Conservation (phyloP, 2,888 invertebrate genomes). For the Fragum fragum region DNA sequence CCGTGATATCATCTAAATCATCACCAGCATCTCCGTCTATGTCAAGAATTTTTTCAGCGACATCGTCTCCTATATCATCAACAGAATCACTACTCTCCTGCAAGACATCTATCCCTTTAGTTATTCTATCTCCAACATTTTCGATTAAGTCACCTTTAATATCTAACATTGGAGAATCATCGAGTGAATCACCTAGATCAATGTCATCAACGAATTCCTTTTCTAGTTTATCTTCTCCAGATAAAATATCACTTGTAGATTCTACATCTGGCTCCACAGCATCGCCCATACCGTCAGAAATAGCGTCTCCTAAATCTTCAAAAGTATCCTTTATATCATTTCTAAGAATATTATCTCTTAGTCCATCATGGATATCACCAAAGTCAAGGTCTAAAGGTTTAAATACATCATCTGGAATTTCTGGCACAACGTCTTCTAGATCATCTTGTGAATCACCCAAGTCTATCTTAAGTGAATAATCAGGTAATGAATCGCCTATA, state of each 20-base stretch:
- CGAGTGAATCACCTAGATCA: not conserved
- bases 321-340: not conserved
- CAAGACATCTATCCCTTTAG: not conserved
- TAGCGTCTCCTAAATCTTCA: not conserved
- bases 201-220: not conserved
- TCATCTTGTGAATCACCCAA: not conserved
- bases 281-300: not conserved
- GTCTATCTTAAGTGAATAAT: not conserved
- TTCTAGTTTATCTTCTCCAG: not conserved
- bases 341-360: not conserved
- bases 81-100: not conserved
- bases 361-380: not conserved
- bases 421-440: not conserved
- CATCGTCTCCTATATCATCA: conserved; percentile 14
- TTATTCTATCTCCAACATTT: not conserved
- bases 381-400: not conserved
- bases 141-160: not conserved
- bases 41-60: not conserved
- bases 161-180: not conserved
- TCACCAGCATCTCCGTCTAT: too few relatives aligned
- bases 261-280: not conserved
- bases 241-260: not conserved
- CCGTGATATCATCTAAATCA: too few relatives aligned
- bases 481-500: not conserved
- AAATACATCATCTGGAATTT: not conserved